Base-by-base conservation (phyloP, 2,797 vertebrate genomes). In the Trachurus trachurus region DNA sequence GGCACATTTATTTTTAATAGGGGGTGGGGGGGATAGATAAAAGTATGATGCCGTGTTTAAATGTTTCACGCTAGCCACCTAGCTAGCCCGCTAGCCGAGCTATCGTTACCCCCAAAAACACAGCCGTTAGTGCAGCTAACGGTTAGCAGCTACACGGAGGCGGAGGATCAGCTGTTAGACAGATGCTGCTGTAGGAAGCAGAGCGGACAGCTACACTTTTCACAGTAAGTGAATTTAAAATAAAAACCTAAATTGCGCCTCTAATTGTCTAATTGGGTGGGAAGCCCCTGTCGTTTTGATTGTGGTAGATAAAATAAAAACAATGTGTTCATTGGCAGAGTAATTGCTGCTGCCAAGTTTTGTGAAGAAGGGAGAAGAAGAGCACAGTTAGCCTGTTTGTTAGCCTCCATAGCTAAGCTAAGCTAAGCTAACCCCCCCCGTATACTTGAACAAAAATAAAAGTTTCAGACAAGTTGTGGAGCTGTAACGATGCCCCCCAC, bases 131-230 rank as follows among this genome's bases (percentile, higher is more conserved):
- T 26, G 83, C 90, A 75, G 90, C 84, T 90, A 87, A 81, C 86
- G 42, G 92, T 83, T 90, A 87, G 82, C 86, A 39, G 92, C 91
- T 89, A 83, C 67, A 76, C 50, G 74, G 78, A 84, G 88, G 84
- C 79, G 83, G 80, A 87, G 89, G 84, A 93, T 93, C 93, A 93
- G 93, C 93, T 93, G 92, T 92, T 92, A 74, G 79, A 86, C 88
- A 91, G 89, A 93, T 26, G 26, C 26, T 92, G 91, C 92, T 86
- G 76, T 90, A 90, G 85, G 73, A 77, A 26, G 26, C 26, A 77
- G 63, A 83, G 74, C 81, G 77, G 79, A 82, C 77, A 79, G 75
- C 78, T 26, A 71, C 87, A 75, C 73, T 26, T 73, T 74, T 61
- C 80, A 90, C 90, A 86, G 90, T 94, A 92, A 92, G 92, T 92